A percentile compares a stretch with the other conserved stretches of the same genome.
Conservation (phyloP, 2,888 invertebrate genomes). For the Ptilodon capucinus region DNA sequence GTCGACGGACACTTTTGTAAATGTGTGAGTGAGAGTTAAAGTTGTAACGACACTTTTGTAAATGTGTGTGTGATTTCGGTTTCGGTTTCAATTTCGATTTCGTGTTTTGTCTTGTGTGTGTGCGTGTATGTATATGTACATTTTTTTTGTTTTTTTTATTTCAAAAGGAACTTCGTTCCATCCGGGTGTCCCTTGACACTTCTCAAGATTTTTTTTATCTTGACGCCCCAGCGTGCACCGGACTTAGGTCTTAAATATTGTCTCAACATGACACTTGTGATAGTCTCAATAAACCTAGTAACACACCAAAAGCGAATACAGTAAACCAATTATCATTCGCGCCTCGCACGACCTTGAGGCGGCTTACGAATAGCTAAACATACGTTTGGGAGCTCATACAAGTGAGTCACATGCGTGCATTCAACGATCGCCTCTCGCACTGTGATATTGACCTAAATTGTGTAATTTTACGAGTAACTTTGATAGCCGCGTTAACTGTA, state of each 20-base stretch:
- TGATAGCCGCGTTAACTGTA: neutral
- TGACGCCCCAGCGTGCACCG: no score
- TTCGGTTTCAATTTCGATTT: no score
- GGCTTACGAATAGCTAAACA: slow-evolving; percentile 67
- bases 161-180: no score
- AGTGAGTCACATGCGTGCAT: slow-evolving; percentile 38
- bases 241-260: neutral
- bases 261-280: neutral
- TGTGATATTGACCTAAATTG: slow-evolving; percentile 71
- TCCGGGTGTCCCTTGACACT: no score
- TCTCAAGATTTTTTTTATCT: no score
- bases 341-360: slow-evolving; percentile 57
- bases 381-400: slow-evolving; percentile 51
- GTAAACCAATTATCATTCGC: slow-evolving; percentile 57
- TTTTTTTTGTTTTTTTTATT: no score
- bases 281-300: neutral
- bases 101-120: no score
- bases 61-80: no score
- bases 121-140: no score
- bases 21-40: no score
- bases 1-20: no score
- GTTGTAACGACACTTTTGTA: no score
- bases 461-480: slow-evolving; percentile 52
- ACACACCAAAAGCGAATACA: slow-evolving; percentile 14
- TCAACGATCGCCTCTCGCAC: slow-evolving; percentile 42